Evolutionary conservation across 2,888 invertebrate species (phyloP).

Genomic region (Mythimna pallens): DNA sequence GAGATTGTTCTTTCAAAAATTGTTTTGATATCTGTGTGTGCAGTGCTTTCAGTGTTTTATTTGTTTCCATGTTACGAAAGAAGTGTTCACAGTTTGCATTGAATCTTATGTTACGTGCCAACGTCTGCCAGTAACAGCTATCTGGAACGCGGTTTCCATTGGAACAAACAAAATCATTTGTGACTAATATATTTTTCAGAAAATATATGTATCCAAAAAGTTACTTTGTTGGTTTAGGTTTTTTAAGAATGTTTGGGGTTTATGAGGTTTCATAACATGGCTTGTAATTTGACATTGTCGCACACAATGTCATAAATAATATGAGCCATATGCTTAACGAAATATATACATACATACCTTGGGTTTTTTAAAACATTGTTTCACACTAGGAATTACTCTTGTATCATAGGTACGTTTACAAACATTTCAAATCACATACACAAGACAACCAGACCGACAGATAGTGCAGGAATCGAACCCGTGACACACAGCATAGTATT

Average conservation of each 20-base stretch:
- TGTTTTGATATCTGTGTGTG: background rate
- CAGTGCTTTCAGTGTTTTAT: background rate
- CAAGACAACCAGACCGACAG: too few relatives aligned
- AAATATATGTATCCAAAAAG: background rate
- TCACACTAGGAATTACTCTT: too few relatives aligned
- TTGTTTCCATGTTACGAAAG: background rate
- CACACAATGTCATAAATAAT: too few relatives aligned
- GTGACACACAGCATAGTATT: too few relatives aligned
- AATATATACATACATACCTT: too few relatives aligned
- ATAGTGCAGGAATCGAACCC: too few relatives aligned
- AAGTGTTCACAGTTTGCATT: constrained; percentile 2
- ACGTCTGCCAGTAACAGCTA: background rate
- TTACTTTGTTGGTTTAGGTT: background rate
- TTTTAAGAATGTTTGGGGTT: background rate
- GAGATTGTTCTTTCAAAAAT: background rate
- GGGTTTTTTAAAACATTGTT: too few relatives aligned
- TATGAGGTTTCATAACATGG: background rate
- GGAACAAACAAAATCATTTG: too few relatives aligned
- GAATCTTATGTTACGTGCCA: constrained; percentile 1
- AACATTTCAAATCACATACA: too few relatives aligned
- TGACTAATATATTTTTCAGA: background rate
- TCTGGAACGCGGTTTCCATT: background rate
- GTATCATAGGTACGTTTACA: too few relatives aligned
- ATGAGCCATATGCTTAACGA: too few relatives aligned
- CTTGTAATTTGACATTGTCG: too few relatives aligned